Evolutionary conservation across 1,140 invertebrate genomes (phyloP).

Genomic region (Contarinia nasturtii): DNA sequence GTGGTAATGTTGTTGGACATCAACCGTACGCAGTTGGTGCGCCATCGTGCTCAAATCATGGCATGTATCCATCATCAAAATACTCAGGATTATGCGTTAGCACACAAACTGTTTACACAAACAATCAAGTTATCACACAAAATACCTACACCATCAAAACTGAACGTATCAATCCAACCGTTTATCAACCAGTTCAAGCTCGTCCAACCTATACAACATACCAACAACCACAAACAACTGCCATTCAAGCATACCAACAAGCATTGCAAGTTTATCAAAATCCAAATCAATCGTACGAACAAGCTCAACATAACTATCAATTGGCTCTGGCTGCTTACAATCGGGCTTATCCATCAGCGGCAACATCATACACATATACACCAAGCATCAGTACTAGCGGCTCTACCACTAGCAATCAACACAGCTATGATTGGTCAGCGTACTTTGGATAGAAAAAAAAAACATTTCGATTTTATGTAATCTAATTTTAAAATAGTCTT

Average conservation of each 20-base stretch:
- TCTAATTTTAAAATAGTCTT: no score
- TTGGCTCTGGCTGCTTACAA: not conserved
- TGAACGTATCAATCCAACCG: not conserved
- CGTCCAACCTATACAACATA: not conserved
- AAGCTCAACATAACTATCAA: not conserved
- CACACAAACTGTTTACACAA: not conserved
- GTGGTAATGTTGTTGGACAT: slow-evolving; percentile 55
- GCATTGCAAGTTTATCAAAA: not conserved
- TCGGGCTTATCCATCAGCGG: not conserved
- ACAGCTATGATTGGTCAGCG: not conserved
- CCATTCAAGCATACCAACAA: not conserved
- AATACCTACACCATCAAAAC: slow-evolving; percentile 2
- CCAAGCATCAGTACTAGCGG: not conserved
- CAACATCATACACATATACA: not conserved
- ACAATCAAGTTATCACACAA: not conserved
- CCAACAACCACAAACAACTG: not conserved
- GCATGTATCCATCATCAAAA: slow-evolving; percentile 44
- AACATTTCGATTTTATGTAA: no score
- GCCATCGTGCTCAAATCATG: slow-evolving; percentile 46
- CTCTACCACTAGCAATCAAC: not conserved
- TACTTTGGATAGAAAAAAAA: no score
- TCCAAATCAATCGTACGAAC: not conserved
- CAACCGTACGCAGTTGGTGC: slow-evolving; percentile 53
- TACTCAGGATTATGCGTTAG: slow-evolving; percentile 48
- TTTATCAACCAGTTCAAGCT: not conserved